Conservation (phyloP, 2,888 invertebrate species). For the Lasioglossum figueresi region DNA sequence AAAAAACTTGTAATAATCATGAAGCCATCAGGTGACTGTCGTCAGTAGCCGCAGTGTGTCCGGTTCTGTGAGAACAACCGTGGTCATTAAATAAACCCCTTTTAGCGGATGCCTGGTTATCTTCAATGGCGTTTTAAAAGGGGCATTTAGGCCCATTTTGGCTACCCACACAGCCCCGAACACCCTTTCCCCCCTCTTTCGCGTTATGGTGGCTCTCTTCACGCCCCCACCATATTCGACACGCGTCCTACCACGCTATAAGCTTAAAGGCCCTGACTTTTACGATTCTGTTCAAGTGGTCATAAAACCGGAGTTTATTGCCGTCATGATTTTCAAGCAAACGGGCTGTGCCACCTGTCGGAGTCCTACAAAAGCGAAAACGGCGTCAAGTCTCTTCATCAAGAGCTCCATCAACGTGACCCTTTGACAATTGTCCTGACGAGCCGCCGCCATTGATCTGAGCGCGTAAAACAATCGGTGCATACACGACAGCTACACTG, state of each 20-base stretch:
- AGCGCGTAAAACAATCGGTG: background rate
- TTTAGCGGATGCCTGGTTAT: conserved; percentile 74
- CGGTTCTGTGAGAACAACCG: conserved; percentile 62
- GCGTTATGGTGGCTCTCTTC: conserved; percentile 68
- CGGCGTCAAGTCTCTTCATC: conserved; percentile 71
- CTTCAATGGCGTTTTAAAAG: conserved; percentile 78
- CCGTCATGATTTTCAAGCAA: conserved; percentile 85
- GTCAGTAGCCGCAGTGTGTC: conserved; percentile 65
- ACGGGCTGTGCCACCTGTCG: conserved; percentile 83
- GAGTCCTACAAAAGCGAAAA: conserved; percentile 79
- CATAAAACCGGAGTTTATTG: conserved; percentile 86
- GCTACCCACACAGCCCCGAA: conserved; percentile 73
- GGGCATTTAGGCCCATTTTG: conserved; percentile 82
- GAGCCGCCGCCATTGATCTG: conserved; percentile 6
- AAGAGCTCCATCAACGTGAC: conserved; percentile 54
- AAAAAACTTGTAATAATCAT: conserved; percentile 62
- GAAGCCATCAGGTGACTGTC: conserved; percentile 73
- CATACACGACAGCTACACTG: background rate
- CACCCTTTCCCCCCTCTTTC: conserved; percentile 65
- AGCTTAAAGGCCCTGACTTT: conserved; percentile 85
- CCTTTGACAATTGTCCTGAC: conserved; percentile 31
- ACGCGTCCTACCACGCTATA: conserved; percentile 82
- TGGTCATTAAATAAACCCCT: conserved; percentile 77
- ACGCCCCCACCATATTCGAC: conserved; percentile 82
- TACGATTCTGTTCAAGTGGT: conserved; percentile 86